Evolutionary conservation across 1,140 invertebrate genomes (phyloP).

Genomic region (Euura saliciscinereae): DNA sequence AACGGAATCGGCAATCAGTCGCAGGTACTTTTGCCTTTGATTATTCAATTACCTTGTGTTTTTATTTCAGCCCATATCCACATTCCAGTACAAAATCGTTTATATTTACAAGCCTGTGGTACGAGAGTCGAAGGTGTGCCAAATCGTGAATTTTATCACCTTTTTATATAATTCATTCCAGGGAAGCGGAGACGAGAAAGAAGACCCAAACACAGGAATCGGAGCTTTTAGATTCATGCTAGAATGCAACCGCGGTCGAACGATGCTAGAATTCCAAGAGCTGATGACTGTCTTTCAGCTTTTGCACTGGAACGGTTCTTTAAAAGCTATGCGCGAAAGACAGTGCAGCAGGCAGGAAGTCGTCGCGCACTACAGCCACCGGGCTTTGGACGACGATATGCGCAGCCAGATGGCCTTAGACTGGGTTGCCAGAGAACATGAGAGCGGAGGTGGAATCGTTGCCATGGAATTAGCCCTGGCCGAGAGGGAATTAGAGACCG

Average conservation of each 20-base stretch:
- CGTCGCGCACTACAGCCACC: slow-evolving; percentile 91
- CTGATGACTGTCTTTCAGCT: slow-evolving; percentile 96
- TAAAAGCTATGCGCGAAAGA: slow-evolving; percentile 89
- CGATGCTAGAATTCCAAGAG: slow-evolving; percentile 96
- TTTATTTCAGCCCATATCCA: neutral
- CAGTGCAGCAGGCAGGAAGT: slow-evolving; percentile 95
- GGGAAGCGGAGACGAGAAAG: slow-evolving; percentile 68
- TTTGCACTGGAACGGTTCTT: slow-evolving; percentile 93
- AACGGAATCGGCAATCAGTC: slow-evolving; percentile 46
- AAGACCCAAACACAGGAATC: slow-evolving; percentile 84
- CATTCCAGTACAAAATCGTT: neutral
- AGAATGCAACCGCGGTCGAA: slow-evolving; percentile 89
- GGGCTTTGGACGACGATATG: slow-evolving; percentile 92
- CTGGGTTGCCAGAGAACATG: slow-evolving; percentile 91
- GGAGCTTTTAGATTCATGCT: slow-evolving; percentile 95
- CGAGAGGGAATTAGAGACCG: slow-evolving; percentile 88
- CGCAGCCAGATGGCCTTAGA: slow-evolving; percentile 94
- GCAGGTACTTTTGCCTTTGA: slow-evolving; percentile 32
- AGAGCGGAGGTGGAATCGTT: slow-evolving; percentile 78
- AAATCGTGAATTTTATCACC: neutral
- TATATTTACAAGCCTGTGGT: neutral
- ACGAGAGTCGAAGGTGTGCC: neutral
- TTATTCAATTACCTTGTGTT: neutral
- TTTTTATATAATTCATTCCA: slow-evolving; percentile 21
- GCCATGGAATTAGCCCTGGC: slow-evolving; percentile 81